Evolutionary conservation across 2,797 vertebrate species (phyloP).

Genomic region (Darevskia nairensis): DNA sequence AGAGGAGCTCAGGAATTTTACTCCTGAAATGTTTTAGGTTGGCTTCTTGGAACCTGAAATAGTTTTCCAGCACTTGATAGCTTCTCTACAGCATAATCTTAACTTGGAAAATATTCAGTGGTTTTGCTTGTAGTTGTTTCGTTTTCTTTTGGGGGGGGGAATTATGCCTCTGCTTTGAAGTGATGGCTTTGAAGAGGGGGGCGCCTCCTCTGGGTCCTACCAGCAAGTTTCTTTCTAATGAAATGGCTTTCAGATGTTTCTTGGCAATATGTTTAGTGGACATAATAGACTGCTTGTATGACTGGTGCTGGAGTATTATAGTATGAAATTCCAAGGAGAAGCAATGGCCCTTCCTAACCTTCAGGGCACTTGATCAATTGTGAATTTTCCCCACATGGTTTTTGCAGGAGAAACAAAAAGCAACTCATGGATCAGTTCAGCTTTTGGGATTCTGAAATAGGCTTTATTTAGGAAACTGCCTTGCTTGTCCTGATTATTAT

Average conservation of each 20-base stretch:
- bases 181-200: not conserved
- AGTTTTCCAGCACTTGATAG: not conserved
- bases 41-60: not conserved
- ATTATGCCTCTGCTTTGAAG: not conserved
- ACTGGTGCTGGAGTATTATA: no score
- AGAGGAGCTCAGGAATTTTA: not conserved
- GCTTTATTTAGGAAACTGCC: not conserved
- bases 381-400: not conserved
- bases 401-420: not conserved
- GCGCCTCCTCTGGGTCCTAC: not conserved
- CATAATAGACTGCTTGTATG: not conserved
- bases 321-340: not conserved
- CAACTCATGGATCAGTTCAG: no score
- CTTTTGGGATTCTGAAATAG: not conserved
- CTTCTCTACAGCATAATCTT: not conserved
- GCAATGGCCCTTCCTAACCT: not conserved
- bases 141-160: not conserved
- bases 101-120: not conserved
- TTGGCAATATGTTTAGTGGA: not conserved
- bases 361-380: not conserved
- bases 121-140: not conserved
- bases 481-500: not conserved
- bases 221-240: not conserved
- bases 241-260: slow-evolving; percentile 1
- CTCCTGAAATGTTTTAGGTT: not conserved